Evolutionary conservation across 2,888 invertebrate genomes (phyloP).

Genomic region (Meta bourneti): DNA sequence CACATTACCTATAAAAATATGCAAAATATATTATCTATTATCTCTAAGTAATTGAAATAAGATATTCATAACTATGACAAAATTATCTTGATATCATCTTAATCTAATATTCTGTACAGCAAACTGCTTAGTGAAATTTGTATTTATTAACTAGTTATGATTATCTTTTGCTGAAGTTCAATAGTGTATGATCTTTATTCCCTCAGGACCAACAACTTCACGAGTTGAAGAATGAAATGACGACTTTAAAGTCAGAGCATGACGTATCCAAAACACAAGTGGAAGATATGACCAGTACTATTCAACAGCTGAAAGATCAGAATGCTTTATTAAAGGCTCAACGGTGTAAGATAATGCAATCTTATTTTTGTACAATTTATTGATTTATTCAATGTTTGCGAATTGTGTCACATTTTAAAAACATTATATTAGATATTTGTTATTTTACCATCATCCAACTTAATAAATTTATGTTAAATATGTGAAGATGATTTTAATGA

Average conservation of each 20-base stretch:
- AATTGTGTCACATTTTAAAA: neutral
- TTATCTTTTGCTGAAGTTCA: no score
- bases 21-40: no score
- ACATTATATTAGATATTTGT: neutral
- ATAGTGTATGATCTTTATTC: neutral
- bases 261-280: constrained; percentile 81
- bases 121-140: no score
- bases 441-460: neutral
- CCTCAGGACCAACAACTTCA: constrained; percentile 80
- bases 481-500: no score
- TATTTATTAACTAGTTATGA: no score
- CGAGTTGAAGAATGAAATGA: constrained; percentile 79
- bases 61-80: no score
- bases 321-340: constrained; percentile 90
- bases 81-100: no score
- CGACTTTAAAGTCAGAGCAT: constrained; percentile 79
- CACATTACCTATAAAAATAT: no score
- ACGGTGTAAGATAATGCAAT: constrained; percentile 45
- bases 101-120: no score
- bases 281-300: constrained; percentile 86
- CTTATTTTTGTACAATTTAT: neutral
- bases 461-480: no score
- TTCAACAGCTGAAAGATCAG: constrained; percentile 90
- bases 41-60: no score
- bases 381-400: neutral